phyloP scores from a whole-genome alignment of 1,140 invertebrate genomes.

The Anadara kagoshimensis region DNA sequence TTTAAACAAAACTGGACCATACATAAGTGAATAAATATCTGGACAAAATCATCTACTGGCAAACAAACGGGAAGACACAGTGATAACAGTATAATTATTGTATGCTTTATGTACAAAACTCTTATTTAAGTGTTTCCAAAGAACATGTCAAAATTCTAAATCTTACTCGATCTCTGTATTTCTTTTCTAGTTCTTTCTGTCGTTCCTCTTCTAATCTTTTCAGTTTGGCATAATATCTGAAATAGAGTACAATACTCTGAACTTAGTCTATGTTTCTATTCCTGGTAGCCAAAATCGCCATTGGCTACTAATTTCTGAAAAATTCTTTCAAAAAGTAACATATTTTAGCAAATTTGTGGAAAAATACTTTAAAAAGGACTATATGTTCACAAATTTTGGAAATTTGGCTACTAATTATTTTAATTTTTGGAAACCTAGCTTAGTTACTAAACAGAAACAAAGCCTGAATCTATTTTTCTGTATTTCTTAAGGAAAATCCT shows the following conservation, averaged over 20 bases:
- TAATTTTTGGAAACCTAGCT: too few species aligned
- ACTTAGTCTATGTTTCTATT: too few species aligned
- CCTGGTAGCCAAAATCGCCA: neutral
- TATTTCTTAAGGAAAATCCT: neutral
- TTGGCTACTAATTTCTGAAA: neutral
- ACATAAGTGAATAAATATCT: too few species aligned
- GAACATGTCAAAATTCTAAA: neutral
- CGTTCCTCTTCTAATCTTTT: constrained; percentile 97
- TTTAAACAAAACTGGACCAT: too few species aligned
- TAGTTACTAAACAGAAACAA: neutral
- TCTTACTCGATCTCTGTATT: constrained; percentile 84
- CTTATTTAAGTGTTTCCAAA: neutral
- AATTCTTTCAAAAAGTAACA: too few species aligned
- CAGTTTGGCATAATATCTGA: constrained; percentile 91
- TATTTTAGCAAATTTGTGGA: too few species aligned
- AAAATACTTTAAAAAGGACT: too few species aligned
- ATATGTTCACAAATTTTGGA: too few species aligned
- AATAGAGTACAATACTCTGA: constrained; percentile 2
- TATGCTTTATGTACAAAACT: neutral
- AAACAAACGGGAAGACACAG: too few species aligned
- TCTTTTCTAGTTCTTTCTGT: constrained; percentile 94
- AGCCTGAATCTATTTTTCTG: neutral
- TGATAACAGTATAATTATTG: too few species aligned
- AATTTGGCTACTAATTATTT: too few species aligned
- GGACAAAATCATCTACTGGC: too few species aligned